These are phyloP conservation scores for Parotia lawesii DNA, from an alignment of 2,113 vertebrate species.

Conservation along the genomic window DNA sequence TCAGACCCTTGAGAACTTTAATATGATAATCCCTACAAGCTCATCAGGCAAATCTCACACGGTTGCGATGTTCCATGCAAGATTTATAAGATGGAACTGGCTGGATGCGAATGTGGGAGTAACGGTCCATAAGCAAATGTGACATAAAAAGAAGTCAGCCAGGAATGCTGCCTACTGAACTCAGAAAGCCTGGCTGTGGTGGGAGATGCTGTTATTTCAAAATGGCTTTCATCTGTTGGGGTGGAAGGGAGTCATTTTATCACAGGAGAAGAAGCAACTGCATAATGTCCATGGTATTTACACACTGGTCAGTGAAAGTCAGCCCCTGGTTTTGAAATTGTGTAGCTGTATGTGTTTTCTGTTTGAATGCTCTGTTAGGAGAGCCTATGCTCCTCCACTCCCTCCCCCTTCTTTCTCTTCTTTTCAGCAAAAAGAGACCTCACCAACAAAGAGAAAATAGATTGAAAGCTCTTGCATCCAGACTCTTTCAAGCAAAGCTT, in stretches of 20 bases:
- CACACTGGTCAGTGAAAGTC: background rate
- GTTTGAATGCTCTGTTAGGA: slow-evolving; percentile 12
- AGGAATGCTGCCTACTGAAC: slow-evolving; percentile 14
- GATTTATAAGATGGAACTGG: slow-evolving; percentile 14
- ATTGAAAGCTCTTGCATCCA: slow-evolving; percentile 47
- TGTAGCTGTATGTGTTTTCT: slow-evolving; percentile 13
- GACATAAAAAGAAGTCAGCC: slow-evolving; percentile 22
- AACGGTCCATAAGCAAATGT: slow-evolving; percentile 43
- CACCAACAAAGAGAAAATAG: slow-evolving; percentile 49
- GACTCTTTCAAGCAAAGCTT: slow-evolving; percentile 56
- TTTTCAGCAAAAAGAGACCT: slow-evolving; percentile 48
- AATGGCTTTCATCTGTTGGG: background rate
- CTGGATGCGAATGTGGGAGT: slow-evolving; percentile 37
- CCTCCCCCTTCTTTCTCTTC: slow-evolving; percentile 9
- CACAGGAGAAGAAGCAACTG: background rate
- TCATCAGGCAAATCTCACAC: slow-evolving; percentile 16
- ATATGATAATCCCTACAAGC: slow-evolving; percentile 27
- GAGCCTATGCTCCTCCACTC: background rate
- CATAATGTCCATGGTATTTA: background rate
- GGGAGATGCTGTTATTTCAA: background rate
- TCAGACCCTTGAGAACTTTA: slow-evolving; percentile 39
- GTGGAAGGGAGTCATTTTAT: background rate
- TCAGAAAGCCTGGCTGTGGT: background rate
- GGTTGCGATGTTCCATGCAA: background rate
- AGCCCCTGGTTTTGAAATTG: background rate